A percentile compares a stretch with the other conserved stretches of the same genome.
These are phyloP conservation scores for Lipophrys pholis DNA, from an alignment of 2,113 vertebrate species.

Conservation along the genomic window DNA sequence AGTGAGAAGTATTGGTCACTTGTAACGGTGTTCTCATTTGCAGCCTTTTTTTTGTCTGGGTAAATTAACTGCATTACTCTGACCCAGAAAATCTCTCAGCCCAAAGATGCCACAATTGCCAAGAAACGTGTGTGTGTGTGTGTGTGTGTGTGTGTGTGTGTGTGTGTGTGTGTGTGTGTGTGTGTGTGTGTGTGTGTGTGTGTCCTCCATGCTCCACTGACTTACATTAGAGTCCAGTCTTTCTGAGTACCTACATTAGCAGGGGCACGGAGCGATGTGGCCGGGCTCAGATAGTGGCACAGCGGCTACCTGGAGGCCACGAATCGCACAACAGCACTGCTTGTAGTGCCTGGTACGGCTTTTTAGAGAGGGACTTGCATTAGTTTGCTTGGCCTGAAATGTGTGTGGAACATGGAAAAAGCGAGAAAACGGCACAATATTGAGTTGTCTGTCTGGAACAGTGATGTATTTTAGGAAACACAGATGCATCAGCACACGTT, in stretches of 20 bases:
- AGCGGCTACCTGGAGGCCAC: slow-evolving; percentile 61
- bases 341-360: slow-evolving; percentile 27
- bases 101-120: slow-evolving; percentile 47
- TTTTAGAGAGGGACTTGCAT: slow-evolving; percentile 23
- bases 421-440: background rate
- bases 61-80: slow-evolving; percentile 55
- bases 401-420: slow-evolving; percentile 19
- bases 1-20: slow-evolving; percentile 14
- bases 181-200: background rate
- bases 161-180: slow-evolving; percentile 14
- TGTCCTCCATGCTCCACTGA: slow-evolving; percentile 71
- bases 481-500: background rate
- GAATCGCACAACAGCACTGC: slow-evolving; percentile 29
- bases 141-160: slow-evolving; percentile 36
- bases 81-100: slow-evolving; percentile 61
- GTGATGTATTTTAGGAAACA: slow-evolving; percentile 10
- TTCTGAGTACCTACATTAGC: slow-evolving; percentile 57
- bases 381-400: slow-evolving; percentile 22
- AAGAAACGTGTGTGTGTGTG: slow-evolving; percentile 28
- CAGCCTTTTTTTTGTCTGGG: slow-evolving; percentile 43
- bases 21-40: slow-evolving; percentile 31
- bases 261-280: slow-evolving; percentile 36
- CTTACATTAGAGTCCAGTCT: slow-evolving; percentile 69
- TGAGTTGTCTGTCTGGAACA: background rate
- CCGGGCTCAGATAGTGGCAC: slow-evolving; percentile 37